These are phyloP conservation scores for Dynastes maya DNA, from an alignment of 2,888 invertebrate genomes.

Conservation along the genomic window DNA sequence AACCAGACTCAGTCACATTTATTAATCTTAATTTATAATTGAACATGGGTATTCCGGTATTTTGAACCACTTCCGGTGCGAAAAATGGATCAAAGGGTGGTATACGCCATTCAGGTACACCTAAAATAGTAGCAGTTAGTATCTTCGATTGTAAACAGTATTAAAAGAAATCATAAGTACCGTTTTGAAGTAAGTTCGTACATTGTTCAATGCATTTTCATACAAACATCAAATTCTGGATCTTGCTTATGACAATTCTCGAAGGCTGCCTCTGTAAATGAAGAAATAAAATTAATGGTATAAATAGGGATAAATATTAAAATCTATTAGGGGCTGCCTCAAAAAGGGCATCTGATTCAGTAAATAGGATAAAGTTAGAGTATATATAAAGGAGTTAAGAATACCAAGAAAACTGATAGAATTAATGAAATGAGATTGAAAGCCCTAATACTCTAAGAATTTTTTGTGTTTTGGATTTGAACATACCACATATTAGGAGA, in stretches of 20 bases:
- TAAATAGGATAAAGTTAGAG: too few species aligned
- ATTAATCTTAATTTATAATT: constrained; percentile 82
- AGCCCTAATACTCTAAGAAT: too few species aligned
- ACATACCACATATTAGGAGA: too few species aligned
- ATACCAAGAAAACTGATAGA: too few species aligned
- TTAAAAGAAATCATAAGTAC: constrained; percentile 66
- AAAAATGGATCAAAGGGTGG: constrained; percentile 86
- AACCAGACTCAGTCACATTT: constrained; percentile 84
- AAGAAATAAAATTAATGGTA: constrained; percentile 3
- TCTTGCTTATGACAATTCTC: constrained; percentile 76
- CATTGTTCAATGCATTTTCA: constrained; percentile 81
- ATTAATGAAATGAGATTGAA: too few species aligned
- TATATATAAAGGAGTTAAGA: too few species aligned
- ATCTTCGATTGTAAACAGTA: not conserved
- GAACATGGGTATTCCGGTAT: constrained; percentile 76
- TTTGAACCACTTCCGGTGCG: constrained; percentile 78
- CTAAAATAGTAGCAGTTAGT: constrained; percentile 67
- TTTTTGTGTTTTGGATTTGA: too few species aligned
- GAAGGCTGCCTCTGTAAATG: constrained; percentile 68
- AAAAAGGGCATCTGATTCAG: too few species aligned
- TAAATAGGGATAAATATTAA: too few species aligned
- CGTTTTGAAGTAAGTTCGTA: constrained; percentile 82
- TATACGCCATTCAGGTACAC: constrained; percentile 81
- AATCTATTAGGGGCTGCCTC: too few species aligned
- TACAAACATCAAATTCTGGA: constrained; percentile 80